phyloP scores from a whole-genome alignment of 2,113 vertebrate genomes.

The Lipophrys pholis region DNA sequence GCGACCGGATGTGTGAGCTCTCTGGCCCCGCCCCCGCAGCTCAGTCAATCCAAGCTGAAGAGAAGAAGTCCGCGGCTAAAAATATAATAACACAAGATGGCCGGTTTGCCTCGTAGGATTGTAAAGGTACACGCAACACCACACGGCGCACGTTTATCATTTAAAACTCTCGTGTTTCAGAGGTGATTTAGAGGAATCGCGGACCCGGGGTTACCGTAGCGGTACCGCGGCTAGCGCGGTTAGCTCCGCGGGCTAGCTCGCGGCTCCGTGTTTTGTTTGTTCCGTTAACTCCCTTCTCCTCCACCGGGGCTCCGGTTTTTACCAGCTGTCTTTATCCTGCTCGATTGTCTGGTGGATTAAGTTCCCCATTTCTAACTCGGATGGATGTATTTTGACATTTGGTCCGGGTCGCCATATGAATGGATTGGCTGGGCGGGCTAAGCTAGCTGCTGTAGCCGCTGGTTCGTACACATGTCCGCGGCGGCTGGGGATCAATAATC shows the following conservation, averaged over 20 bases:
- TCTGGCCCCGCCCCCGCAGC: conserved; percentile 67
- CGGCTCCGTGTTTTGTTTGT: conserved; percentile 65
- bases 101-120: conserved; percentile 95
- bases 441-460: conserved; percentile 52
- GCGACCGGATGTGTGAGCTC: conserved; percentile 69
- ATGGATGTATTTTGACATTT: neutral
- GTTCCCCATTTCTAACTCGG: neutral
- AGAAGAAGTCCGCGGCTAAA: conserved; percentile 84
- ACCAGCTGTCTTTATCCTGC: accelerated
- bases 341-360: accelerated
- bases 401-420: conserved; percentile 56
- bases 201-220: neutral
- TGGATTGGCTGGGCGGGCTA: conserved; percentile 56
- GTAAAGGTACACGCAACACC: conserved; percentile 87
- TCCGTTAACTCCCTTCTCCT: conserved; percentile 44
- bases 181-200: neutral
- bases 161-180: neutral
- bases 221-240: conserved; percentile 53
- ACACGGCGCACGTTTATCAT: accelerated
- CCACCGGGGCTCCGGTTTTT: neutral
- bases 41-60: conserved; percentile 79
- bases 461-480: conserved; percentile 44
- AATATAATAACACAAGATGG: conserved; percentile 92
- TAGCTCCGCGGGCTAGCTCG: conserved; percentile 60
- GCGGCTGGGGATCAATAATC: conserved; percentile 1